phyloP scores from a whole-genome alignment of 2,888 invertebrate genomes.

The Acleris cristana region DNA sequence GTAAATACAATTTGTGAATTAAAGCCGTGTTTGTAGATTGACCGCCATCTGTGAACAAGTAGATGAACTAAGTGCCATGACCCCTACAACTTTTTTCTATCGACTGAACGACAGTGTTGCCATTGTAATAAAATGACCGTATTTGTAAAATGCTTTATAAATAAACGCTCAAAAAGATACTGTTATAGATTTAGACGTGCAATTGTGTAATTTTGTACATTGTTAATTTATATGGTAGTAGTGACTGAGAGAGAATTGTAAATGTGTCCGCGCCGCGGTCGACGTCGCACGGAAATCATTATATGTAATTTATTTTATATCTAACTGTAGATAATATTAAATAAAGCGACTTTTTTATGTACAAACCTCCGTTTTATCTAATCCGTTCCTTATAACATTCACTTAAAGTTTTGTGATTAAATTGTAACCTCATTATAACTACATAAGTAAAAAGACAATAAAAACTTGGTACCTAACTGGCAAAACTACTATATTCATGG shows the following conservation, averaged over 20 bases:
- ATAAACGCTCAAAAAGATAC: conserved; percentile 40
- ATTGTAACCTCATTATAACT: no score
- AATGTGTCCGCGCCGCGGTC: conserved; percentile 64
- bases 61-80: conserved; percentile 34
- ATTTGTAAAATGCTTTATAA: conserved; percentile 37
- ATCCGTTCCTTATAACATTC: conserved; percentile 1
- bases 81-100: conserved; percentile 6
- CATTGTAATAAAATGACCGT: conserved; percentile 28
- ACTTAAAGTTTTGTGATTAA: no score
- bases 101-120: conserved; percentile 31
- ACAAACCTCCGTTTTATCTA: conserved; percentile 49
- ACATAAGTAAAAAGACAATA: no score
- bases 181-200: conserved; percentile 45
- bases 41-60: conserved; percentile 45
- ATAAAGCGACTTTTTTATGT: conserved; percentile 82
- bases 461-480: no score
- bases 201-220: conserved; percentile 50
- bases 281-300: conserved; percentile 60
- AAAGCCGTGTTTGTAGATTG: conserved; percentile 25
- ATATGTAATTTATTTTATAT: conserved; percentile 83
- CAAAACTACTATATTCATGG: no score
- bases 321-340: conserved; percentile 80
- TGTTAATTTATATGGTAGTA: conserved; percentile 42
- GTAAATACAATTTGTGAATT: conserved; percentile 2
- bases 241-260: conserved; percentile 53